A percentile compares a stretch with the other conserved stretches of the same genome.
phyloP scores from a whole-genome alignment of 2,888 invertebrate genomes.

The Caenorhabditis doughertyi region DNA sequence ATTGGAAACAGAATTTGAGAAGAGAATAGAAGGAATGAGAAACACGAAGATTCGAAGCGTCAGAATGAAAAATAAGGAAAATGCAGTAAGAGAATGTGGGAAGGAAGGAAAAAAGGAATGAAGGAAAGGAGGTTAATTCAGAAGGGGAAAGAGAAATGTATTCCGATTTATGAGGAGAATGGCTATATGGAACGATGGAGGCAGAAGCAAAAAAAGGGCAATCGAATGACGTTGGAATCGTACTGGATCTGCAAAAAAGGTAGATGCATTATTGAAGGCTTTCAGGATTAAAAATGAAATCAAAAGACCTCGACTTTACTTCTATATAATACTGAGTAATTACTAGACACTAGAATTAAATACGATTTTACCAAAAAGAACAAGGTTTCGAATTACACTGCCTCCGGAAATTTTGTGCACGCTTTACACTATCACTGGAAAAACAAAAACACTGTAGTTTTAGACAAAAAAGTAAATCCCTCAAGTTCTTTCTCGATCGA shows the following conservation, averaged over 20 bases:
- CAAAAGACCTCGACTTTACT: no score
- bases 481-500: no score
- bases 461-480: no score
- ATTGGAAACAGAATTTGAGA: constrained; percentile 37
- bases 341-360: no score
- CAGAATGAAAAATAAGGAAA: constrained; percentile 19
- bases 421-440: no score
- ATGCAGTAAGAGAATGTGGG: constrained; percentile 1
- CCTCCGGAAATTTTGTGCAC: no score
- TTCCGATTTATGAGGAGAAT: constrained; percentile 22
- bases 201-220: not conserved
- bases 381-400: no score
- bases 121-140: not conserved
- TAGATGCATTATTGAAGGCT: not conserved
- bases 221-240: constrained; percentile 15
- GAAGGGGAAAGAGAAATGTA: constrained; percentile 3
- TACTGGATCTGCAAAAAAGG: constrained; percentile 1
- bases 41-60: constrained; percentile 28
- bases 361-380: no score
- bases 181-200: not conserved
- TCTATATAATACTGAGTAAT: no score
- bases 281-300: no score
- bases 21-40: constrained; percentile 13
- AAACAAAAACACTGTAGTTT: no score
- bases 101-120: not conserved